These are phyloP conservation scores for Simalia tracyae DNA, from an alignment of 2,797 vertebrate genomes.

Conservation along the genomic window DNA sequence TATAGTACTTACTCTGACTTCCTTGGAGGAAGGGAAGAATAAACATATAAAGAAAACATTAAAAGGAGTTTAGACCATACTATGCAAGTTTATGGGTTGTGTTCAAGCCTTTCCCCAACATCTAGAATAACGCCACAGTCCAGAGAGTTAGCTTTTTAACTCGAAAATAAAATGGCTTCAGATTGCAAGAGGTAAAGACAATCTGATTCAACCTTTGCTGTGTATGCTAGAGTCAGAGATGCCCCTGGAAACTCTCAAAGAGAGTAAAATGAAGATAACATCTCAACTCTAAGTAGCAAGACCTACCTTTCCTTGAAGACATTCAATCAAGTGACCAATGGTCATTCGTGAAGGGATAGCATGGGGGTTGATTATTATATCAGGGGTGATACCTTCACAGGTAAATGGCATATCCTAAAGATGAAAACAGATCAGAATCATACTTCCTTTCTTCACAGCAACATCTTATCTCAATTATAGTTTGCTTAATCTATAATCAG, in stretches of 20 bases:
- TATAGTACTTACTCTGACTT: background rate
- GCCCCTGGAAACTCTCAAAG: background rate
- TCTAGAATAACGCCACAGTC: background rate
- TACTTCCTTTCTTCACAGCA: background rate
- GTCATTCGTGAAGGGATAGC: constrained; percentile 99
- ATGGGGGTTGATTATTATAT: constrained; percentile 99
- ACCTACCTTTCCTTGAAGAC: constrained; percentile 95
- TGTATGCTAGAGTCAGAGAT: background rate
- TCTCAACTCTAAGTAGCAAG: background rate
- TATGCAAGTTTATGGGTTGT: background rate
- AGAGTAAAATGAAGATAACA: no score
- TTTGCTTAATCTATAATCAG: background rate
- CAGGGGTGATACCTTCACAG: constrained; percentile 96
- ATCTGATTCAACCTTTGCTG: background rate
- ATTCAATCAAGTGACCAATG: constrained; percentile 98
- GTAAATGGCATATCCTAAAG: constrained; percentile 97
- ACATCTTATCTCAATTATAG: background rate
- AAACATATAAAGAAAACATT: background rate
- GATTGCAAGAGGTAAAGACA: background rate
- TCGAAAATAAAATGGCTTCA: background rate
- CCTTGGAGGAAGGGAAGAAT: no score
- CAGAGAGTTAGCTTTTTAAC: background rate
- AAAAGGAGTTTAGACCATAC: background rate
- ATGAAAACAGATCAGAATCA: constrained; percentile 22
- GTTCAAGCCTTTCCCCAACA: background rate